phyloP scores from a whole-genome alignment of 2,797 vertebrate genomes.

The Chelonia mydas region DNA sequence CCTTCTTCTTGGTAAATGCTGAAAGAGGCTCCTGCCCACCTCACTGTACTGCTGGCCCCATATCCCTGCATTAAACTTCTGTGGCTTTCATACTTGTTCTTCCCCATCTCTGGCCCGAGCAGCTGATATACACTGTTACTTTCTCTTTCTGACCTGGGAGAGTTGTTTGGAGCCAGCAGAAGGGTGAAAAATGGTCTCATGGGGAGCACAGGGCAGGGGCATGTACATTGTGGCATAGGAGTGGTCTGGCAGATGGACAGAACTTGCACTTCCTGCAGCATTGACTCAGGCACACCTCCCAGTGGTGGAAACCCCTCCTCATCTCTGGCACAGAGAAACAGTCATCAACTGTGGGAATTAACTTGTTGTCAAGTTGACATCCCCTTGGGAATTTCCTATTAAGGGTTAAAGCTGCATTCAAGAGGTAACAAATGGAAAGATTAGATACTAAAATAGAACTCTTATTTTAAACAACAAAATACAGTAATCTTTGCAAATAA shows the following conservation, averaged over 20 bases:
- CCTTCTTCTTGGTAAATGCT: too few species aligned
- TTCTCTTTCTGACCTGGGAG: not conserved
- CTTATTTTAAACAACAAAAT: conserved; percentile 39
- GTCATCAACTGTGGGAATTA: not conserved
- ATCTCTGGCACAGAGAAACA: not conserved
- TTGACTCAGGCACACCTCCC: not conserved
- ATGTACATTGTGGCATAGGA: rapidly evolving
- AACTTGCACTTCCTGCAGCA: not conserved
- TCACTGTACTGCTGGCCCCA: not conserved
- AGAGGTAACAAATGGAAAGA: conserved; percentile 35
- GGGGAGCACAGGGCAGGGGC: not conserved
- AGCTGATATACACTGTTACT: not conserved
- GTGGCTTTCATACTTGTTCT: not conserved
- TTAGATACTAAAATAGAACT: conserved; percentile 44
- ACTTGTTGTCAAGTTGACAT: not conserved
- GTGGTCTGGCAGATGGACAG: not conserved
- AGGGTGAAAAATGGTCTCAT: rapidly evolving
- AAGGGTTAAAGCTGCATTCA: conserved; percentile 36
- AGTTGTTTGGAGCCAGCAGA: not conserved
- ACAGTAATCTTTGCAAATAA: conserved; percentile 44
- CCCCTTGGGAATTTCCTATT: not conserved
- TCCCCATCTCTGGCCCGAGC: not conserved
- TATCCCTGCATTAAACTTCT: not conserved
- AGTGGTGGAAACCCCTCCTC: not conserved
- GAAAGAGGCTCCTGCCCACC: not conserved